Evolutionary conservation across 37 sponge, comb jelly and placozoan species (phyloP), one percentile per base, ranked within the genome.

Genomic region (Spongia lamella): DNA sequence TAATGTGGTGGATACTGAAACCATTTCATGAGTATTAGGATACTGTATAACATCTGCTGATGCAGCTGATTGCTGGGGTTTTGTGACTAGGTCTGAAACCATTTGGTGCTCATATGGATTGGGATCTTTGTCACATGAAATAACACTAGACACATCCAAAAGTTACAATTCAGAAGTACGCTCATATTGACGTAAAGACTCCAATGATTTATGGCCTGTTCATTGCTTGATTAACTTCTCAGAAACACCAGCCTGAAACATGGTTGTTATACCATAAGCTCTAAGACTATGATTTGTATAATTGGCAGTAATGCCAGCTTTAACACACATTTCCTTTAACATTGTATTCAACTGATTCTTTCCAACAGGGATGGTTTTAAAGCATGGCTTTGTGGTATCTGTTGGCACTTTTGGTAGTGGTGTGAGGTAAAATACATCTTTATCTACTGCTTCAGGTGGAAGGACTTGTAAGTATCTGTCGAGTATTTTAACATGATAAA

Each of bases 201-300:
- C 77, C 2, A 76, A 26, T 2, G 64, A 68, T 1, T 65, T 16
- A 30, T 76, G 77, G 1, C 77, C 77, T 14, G 65, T 68, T 6
- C 40, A 65, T 24, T 75, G 53, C 43, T 75, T 38, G 25, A 75
- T 65, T 19, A 75, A 2, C 6, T 22, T 60, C 38, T 70, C 79
- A 31, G 79, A 56, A 2, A 67, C 68, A 24, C 79, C 79, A 31
- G 37, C 26, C 4, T 5, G 24, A 50, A 78, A 78, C 53, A 70
- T 19, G 15, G 24, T 53, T 24, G 79, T 78, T 19, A 32, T 35
- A 20, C 68, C 67, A 37, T 2, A 38, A 3, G 50, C 79, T 13
- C 65, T 3, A 20, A 78, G 54, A 32, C 61, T 57, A 35, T 78
- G 79, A 47, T 78, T 78, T 2, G 68, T 78, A 16, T 70, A 35